Evolutionary conservation across 1,140 invertebrate genomes (phyloP), one percentile per base, ranked within the genome.

Genomic region (Orchesella cincta): DNA sequence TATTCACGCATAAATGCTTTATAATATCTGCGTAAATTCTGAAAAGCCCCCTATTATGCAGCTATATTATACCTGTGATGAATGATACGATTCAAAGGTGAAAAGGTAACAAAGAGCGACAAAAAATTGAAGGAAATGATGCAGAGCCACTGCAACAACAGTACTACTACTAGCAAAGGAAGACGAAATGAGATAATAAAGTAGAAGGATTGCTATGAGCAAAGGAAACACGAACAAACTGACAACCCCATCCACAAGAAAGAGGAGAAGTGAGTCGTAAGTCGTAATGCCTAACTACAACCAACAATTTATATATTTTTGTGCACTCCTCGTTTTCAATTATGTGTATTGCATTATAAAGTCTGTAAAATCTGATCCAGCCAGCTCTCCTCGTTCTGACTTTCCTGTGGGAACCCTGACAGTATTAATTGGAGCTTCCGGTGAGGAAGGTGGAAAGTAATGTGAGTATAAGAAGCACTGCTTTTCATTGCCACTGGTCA

Each of bases 351-450:
- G 62, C 62, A 67, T 67, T 31, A n/a, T n/a, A 29, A 67, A 14
- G 62, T 33, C 31, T 35, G 67, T 75, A 80, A 80, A 80, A 80
- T 75, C 76, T 78, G 79, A 80, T 80, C 79, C 79, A 80, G 79
- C 34, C 78, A 74, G 5, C 3, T 33, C 5, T n/a, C 33, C 62
- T 29, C n/a, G 5, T 29, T 8, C n/a, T 77, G 75, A 78, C 75
- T 78, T 81, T 81, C 77, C 80, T 78, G 75, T 78, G 77, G 77
- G 80, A 78, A 81, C 72, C 64, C 70, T 36, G 74, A 75, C 74
- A 76, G 78, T 81, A 81, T 81, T 81, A 81, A 81, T 81, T 81
- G 78, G 80, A 76, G 76, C 73, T 81, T 81, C 80, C 80, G 80
- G 77, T 81, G 70, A 76, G 14, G 35, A 31, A 73, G 71, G 34